These are phyloP conservation scores for Baccha elongata DNA, from an alignment of 2,888 invertebrate genomes.

Conservation along the genomic window DNA sequence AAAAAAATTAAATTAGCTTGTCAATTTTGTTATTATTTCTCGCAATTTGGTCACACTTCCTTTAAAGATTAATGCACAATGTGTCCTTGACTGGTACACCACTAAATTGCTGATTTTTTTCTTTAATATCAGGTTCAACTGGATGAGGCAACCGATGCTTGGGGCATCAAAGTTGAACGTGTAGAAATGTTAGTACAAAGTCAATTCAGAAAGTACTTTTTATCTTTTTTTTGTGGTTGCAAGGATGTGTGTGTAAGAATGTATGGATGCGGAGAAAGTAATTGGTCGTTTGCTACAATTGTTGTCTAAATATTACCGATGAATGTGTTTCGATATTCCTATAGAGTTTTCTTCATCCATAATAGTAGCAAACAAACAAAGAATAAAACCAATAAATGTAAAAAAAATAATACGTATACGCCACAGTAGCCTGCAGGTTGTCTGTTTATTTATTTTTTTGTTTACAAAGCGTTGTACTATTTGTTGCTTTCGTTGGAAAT, in stretches of 20 bases:
- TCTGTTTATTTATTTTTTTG: conserved; percentile 12
- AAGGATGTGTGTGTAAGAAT: neutral
- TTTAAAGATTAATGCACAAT: neutral
- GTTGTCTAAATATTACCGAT: neutral
- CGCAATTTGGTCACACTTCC: neutral
- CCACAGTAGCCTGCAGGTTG: neutral
- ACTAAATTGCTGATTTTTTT: conserved; percentile 32
- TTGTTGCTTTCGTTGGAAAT: conserved; percentile 17
- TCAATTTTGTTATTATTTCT: neutral
- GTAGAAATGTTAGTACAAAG: conserved; percentile 94
- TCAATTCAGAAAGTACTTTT: neutral
- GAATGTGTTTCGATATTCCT: conserved; percentile 2
- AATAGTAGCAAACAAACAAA: conserved; percentile 1
- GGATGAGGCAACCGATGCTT: conserved; percentile 95
- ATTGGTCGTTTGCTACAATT: conserved; percentile 5
- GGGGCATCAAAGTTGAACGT: conserved; percentile 97
- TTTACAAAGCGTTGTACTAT: conserved; percentile 2
- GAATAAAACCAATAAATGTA: conserved; percentile 5
- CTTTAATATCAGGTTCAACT: conserved; percentile 84
- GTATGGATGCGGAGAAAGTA: neutral
- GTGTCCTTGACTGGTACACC: conserved; percentile 35
- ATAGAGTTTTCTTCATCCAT: neutral
- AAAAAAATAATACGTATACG: conserved; percentile 29
- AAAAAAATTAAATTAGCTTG: too few relatives aligned
- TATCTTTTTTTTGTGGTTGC: conserved; percentile 1